These are phyloP conservation scores for Poeciliopsis paucimaculata DNA, from an alignment of 2,797 vertebrate species.

Conservation along the genomic window DNA sequence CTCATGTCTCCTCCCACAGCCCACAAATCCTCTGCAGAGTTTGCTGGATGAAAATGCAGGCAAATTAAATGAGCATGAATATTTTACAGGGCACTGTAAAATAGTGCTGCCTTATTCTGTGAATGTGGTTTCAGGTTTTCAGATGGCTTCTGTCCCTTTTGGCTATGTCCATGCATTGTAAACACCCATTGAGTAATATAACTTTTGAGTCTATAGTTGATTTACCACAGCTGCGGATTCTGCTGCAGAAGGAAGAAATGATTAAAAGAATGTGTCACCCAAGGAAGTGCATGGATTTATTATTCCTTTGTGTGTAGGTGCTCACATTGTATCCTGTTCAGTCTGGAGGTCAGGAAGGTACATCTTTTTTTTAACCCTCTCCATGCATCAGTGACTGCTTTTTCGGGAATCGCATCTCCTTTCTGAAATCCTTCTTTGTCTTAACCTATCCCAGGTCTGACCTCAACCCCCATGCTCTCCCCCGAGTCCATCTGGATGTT, in stretches of 20 bases:
- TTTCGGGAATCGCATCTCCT: slow-evolving; percentile 44
- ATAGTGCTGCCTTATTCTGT: neutral
- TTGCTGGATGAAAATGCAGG: neutral
- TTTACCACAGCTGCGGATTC: neutral
- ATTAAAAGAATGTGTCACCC: neutral
- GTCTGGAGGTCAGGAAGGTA: slow-evolving; percentile 23
- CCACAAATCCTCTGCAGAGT: neutral
- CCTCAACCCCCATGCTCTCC: slow-evolving; percentile 24
- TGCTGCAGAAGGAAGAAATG: neutral
- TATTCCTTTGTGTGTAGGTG: slow-evolving; percentile 3
- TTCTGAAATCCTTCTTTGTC: slow-evolving; percentile 20
- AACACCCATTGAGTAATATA: neutral
- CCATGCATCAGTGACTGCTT: slow-evolving; percentile 26
- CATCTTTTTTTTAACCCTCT: slow-evolving; percentile 35
- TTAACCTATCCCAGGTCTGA: slow-evolving; percentile 26
- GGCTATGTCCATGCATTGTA: neutral
- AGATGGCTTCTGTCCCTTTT: neutral
- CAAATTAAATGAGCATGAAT: neutral
- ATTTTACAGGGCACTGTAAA: neutral
- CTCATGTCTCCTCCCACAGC: neutral
- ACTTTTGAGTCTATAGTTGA: neutral
- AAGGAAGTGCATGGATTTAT: neutral
- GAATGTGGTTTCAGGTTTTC: neutral
- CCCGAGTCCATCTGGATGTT: slow-evolving; percentile 18
- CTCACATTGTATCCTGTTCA: slow-evolving; percentile 34